phyloP scores from a whole-genome alignment of 2,797 vertebrate species.

The Argya squamiceps region DNA sequence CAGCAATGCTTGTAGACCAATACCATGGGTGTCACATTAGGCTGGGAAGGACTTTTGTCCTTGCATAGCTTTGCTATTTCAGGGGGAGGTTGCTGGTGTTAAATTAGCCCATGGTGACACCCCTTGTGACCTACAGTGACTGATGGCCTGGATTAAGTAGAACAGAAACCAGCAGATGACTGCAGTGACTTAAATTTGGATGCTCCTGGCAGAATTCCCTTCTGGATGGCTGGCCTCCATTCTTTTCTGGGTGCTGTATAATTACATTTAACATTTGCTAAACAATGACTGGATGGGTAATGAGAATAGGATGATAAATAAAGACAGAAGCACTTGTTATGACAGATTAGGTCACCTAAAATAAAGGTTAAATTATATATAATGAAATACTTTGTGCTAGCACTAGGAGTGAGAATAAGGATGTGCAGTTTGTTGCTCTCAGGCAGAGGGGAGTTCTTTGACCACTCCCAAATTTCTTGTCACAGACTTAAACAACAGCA shows the following conservation, averaged over 20 bases:
- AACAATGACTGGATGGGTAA: not conserved
- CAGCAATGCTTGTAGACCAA: not conserved
- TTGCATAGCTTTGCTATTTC: not conserved
- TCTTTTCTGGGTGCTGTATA: not conserved
- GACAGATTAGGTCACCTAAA: not conserved
- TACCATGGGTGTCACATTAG: not conserved
- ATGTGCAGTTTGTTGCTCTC: not conserved
- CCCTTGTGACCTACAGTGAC: conserved; percentile 17
- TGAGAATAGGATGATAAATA: not conserved
- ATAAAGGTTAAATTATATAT: not conserved
- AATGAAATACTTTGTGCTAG: not conserved
- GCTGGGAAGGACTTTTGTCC: not conserved
- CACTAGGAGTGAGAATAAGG: not conserved
- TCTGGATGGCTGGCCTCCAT: not conserved
- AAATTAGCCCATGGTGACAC: not conserved
- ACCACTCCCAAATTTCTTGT: not conserved
- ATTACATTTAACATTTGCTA: conserved; percentile 1
- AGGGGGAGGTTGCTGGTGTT: not conserved
- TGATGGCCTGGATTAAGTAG: conserved; percentile 44
- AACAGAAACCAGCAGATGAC: conserved; percentile 36
- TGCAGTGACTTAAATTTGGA: conserved; percentile 7
- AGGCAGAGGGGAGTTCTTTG: not conserved
- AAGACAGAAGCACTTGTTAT: not conserved
- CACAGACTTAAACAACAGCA: not conserved
- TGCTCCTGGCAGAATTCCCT: conserved; percentile 7